phyloP scores from a whole-genome alignment of 64 coral and sea anemone genomes.

The Montipora sp. region DNA sequence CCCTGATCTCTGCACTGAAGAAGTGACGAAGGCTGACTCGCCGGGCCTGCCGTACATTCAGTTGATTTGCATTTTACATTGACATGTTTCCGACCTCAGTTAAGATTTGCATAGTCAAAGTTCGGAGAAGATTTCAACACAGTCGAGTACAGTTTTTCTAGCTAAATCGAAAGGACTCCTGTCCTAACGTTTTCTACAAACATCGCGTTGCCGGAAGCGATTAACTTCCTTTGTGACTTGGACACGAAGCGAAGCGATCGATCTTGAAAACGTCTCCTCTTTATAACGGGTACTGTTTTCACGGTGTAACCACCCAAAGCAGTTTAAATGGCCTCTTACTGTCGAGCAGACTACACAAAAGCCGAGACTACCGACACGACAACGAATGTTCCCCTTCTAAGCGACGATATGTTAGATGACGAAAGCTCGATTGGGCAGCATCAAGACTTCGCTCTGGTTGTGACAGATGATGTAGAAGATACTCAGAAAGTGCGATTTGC shows the following conservation, averaged over 20 bases:
- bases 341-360: slow-evolving; percentile 16
- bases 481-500: not conserved
- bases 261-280: not conserved
- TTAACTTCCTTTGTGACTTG: no score
- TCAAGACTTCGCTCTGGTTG: not conserved
- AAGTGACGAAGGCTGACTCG: no score
- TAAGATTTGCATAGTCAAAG: no score
- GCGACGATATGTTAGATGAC: slow-evolving; percentile 27
- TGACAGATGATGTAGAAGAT: not conserved
- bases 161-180: no score
- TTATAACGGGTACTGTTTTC: not conserved
- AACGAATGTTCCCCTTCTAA: slow-evolving; percentile 22
- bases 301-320: not conserved
- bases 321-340: not conserved
- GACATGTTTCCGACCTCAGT: no score
- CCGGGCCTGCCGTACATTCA: no score
- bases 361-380: slow-evolving; percentile 17
- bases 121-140: no score
- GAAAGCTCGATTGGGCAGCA: not conserved
- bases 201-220: no score
- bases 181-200: no score
- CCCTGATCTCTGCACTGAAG: no score
- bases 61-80: no score
- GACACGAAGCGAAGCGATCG: not conserved
- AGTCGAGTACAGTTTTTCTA: no score